Percentiles rank a stretch among this genome's conserved stretches.
Evolutionary conservation across 2,888 invertebrate genomes (phyloP).

Genomic region (Poecilus cupreus): DNA sequence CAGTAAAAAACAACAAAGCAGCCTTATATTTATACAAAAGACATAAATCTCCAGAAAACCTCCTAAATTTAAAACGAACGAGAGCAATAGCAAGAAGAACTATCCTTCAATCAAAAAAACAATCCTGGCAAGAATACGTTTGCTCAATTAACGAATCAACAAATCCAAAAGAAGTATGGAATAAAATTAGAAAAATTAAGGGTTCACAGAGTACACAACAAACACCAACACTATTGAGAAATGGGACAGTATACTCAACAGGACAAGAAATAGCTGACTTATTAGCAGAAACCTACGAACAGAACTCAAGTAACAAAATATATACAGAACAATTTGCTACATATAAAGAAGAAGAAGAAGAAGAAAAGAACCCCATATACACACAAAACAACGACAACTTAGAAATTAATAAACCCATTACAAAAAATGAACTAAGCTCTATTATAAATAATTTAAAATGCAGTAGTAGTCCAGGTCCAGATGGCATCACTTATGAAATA

Average conservation of each 20-base stretch:
- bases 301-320: neutral
- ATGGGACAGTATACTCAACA: neutral
- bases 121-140: constrained; percentile 12
- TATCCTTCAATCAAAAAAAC: neutral
- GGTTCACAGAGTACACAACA: neutral
- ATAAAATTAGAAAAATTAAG: neutral
- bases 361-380: neutral
- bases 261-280: neutral
- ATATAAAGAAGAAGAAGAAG: neutral
- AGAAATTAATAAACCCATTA: neutral
- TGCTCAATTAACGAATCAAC: neutral
- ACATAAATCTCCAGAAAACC: constrained; percentile 1
- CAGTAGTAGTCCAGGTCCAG: constrained; percentile 5
- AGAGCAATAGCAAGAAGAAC: constrained; percentile 17
- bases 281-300: neutral
- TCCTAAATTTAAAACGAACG: neutral
- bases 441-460: neutral
- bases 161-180: neutral
- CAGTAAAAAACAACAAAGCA: neutral
- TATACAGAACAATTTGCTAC: neutral
- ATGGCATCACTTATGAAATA: neutral
- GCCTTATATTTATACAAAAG: constrained; percentile 11
- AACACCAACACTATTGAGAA: neutral
- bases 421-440: neutral
- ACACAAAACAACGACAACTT: neutral